Evolutionary conservation across 2,797 vertebrate species (phyloP).

Genomic region (Cossypha caffra): DNA sequence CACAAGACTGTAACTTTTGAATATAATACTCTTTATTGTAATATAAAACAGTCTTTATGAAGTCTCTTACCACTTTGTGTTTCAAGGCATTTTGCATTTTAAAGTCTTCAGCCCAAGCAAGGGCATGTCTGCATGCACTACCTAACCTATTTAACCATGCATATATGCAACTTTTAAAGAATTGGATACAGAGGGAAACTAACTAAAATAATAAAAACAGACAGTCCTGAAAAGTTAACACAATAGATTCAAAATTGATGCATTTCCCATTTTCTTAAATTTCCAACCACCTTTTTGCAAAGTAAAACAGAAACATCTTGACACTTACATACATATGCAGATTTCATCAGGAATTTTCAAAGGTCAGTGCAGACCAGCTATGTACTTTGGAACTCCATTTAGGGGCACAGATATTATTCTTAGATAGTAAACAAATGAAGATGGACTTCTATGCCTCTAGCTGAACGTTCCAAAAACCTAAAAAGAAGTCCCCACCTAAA

Average conservation of each 20-base stretch:
- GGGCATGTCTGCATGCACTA: background rate
- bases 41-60: background rate
- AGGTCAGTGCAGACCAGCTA: background rate
- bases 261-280: background rate
- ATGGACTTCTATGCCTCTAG: background rate
- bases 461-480: background rate
- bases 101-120: background rate
- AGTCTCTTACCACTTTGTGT: background rate
- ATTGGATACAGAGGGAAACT: background rate
- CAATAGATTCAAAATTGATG: background rate
- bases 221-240: background rate
- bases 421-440: background rate
- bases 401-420: background rate
- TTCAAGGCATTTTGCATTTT: background rate
- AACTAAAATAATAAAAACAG: background rate
- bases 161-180: background rate
- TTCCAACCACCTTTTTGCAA: background rate
- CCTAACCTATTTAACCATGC: background rate
- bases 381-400: conserved; percentile 5
- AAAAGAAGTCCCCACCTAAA: background rate
- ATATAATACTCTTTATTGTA: background rate
- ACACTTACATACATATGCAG: background rate
- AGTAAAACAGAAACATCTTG: background rate
- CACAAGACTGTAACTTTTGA: background rate
- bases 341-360: conserved; percentile 10